These are phyloP conservation scores for Bemisia tabaci DNA, from an alignment of 1,140 invertebrate species.

Conservation along the genomic window DNA sequence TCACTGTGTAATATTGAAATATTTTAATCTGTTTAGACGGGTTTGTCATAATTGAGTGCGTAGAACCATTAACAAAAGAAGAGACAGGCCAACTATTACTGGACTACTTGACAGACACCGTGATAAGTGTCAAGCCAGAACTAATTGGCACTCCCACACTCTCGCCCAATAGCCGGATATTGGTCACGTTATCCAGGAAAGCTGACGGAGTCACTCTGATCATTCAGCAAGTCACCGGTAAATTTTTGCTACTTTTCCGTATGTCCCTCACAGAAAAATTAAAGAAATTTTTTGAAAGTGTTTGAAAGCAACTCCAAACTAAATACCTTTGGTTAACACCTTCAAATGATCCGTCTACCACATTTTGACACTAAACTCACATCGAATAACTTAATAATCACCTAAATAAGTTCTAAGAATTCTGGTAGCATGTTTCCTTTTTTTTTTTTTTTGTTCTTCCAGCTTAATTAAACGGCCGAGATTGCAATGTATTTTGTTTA, in stretches of 20 bases:
- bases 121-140: constrained; percentile 46
- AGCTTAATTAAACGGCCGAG: too few relatives aligned
- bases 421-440: too few relatives aligned
- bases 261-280: neutral
- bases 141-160: constrained; percentile 51
- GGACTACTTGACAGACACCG: constrained; percentile 62
- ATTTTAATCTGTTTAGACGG: constrained; percentile 41
- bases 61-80: constrained; percentile 45
- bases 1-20: neutral
- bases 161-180: constrained; percentile 54
- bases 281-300: neutral
- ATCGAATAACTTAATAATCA: too few relatives aligned
- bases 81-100: constrained; percentile 54
- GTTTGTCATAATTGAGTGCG: constrained; percentile 55
- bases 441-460: neutral
- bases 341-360: too few relatives aligned
- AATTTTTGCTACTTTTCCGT: constrained; percentile 14
- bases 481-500: too few relatives aligned
- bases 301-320: too few relatives aligned
- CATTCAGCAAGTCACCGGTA: constrained; percentile 52
- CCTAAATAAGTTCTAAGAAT: too few relatives aligned
- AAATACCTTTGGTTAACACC: too few relatives aligned
- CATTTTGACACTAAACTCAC: too few relatives aligned
- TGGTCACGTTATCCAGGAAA: constrained; percentile 51
- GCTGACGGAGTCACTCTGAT: constrained; percentile 48